Evolutionary conservation across 2,113 vertebrate genomes (phyloP).

Genomic region (Lonchura striata): DNA sequence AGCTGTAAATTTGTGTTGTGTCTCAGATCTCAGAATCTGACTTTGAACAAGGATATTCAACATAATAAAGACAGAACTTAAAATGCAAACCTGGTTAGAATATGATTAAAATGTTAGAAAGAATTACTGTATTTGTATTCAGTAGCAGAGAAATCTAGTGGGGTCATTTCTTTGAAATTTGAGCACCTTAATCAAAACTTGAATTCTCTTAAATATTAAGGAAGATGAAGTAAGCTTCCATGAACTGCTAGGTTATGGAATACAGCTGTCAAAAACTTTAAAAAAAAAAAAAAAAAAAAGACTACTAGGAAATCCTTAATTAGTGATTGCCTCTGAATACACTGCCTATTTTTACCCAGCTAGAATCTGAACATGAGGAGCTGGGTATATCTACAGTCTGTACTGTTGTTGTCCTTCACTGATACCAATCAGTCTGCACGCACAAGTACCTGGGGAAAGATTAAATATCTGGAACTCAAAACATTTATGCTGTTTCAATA

Average conservation of each 20-base stretch:
- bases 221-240: background rate
- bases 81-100: background rate
- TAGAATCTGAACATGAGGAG: background rate
- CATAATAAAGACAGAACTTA: background rate
- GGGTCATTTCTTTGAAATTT: background rate
- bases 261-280: background rate
- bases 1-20: background rate
- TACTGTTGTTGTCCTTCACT: background rate
- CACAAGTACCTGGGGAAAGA: background rate
- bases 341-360: background rate
- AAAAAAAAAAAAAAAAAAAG: background rate
- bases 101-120: background rate
- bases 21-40: background rate
- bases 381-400: background rate
- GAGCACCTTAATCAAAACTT: background rate
- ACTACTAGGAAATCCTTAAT: background rate
- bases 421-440: background rate
- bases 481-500: background rate
- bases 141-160: background rate
- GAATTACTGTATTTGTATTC: background rate
- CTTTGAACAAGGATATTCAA: background rate
- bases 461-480: background rate
- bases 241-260: background rate
- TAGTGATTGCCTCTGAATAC: background rate
- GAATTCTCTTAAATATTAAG: background rate